Conservation (phyloP, 2,797 vertebrate species). For the Coranthus polyacanthus region DNA sequence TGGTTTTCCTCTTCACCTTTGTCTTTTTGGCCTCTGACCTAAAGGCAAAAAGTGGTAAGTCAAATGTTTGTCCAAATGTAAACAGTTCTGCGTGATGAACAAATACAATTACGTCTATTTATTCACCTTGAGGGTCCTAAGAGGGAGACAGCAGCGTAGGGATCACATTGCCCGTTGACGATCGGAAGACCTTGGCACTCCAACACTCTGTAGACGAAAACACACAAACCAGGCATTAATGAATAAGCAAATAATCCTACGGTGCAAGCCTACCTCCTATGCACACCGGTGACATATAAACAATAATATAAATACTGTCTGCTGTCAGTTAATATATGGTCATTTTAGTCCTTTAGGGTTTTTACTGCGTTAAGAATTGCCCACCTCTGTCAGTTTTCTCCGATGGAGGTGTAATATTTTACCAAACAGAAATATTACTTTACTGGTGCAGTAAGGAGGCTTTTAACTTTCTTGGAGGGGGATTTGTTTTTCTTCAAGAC, state of each 20-base stretch:
- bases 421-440: too few species aligned
- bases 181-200: slow-evolving; percentile 98
- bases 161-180: slow-evolving; percentile 98
- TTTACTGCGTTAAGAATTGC: too few species aligned
- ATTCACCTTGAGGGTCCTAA: slow-evolving; percentile 92
- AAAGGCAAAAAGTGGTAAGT: slow-evolving; percentile 15
- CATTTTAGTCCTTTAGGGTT: too few species aligned
- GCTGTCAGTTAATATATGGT: too few species aligned
- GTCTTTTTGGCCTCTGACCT: slow-evolving; percentile 99
- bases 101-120: neutral
- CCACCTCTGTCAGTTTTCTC: too few species aligned
- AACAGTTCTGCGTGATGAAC: neutral
- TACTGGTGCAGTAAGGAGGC: too few species aligned
- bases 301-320: too few species aligned
- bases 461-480: too few species aligned
- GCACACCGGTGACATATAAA: neutral
- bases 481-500: too few species aligned
- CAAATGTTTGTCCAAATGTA: neutral
- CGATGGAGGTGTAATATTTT: too few species aligned
- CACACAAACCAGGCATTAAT: slow-evolving; percentile 34
- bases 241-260: slow-evolving; percentile 16
- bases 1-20: slow-evolving; percentile 97
- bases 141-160: slow-evolving; percentile 95
- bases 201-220: slow-evolving; percentile 86
- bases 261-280: neutral